Conservation (phyloP, 2,797 vertebrate species). For the Macroramphosus scolopax region DNA sequence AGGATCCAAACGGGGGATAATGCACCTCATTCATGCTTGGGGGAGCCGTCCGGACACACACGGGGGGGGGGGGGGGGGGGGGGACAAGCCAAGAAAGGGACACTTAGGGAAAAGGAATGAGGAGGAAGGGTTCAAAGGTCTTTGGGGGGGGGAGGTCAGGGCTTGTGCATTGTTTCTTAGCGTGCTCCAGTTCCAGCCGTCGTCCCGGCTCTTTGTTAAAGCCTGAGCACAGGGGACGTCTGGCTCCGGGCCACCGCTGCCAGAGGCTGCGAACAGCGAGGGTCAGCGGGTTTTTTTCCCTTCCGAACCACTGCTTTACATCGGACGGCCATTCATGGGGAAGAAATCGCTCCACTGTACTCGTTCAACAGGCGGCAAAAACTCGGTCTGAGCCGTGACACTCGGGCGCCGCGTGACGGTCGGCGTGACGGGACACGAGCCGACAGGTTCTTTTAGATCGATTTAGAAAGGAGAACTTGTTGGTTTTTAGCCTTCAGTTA, state of each 20-base stretch:
- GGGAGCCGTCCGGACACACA: constrained; percentile 35
- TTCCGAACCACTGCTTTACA: constrained; percentile 58
- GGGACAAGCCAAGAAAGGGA: constrained; percentile 29
- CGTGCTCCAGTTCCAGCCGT: constrained; percentile 64
- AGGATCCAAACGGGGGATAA: constrained; percentile 15
- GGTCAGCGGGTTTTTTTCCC: constrained; percentile 68
- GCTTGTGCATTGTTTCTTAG: constrained; percentile 67
- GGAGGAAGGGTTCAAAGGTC: constrained; percentile 31
- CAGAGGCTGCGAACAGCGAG: constrained; percentile 49
- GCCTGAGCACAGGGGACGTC: constrained; percentile 48
- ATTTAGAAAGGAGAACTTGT: background rate
- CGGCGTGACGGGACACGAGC: constrained; percentile 24
- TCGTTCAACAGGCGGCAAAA: constrained; percentile 55
- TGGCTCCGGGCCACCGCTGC: constrained; percentile 45
- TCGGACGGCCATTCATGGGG: constrained; percentile 35
- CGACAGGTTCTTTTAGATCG: background rate
- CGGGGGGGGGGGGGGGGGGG: constrained; percentile 12
- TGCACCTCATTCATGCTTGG: constrained; percentile 30
- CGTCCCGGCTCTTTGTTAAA: constrained; percentile 63
- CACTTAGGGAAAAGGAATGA: constrained; percentile 23
- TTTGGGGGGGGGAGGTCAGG: constrained; percentile 26
- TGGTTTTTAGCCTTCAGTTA: background rate
- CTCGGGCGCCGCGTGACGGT: constrained; percentile 28
- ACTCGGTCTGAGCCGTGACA: constrained; percentile 29
- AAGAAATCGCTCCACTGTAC: constrained; percentile 51